These are phyloP conservation scores for Pelagia noctiluca DNA, from an alignment of 30 jellyfish, hydroid and myxozoan genomes.

Conservation along the genomic window DNA sequence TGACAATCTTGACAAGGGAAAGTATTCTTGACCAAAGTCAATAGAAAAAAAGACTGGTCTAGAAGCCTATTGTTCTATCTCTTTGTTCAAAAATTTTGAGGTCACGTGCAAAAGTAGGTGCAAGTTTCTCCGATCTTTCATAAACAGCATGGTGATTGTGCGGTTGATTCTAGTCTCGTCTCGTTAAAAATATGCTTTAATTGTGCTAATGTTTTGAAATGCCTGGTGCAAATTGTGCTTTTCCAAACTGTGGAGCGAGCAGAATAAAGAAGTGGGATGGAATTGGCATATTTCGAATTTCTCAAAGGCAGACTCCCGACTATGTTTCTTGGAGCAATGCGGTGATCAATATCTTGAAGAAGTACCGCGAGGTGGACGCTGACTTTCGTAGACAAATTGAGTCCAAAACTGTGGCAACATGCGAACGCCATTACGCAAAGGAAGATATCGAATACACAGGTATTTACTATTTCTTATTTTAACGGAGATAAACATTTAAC, in stretches of 20 bases:
- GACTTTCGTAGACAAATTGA: not conserved
- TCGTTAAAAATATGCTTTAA: too few relatives aligned
- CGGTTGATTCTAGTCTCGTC: not conserved
- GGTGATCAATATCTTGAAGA: not conserved
- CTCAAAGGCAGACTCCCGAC: conserved; percentile 9
- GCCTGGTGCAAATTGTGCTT: conserved; percentile 8
- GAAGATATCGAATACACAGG: not conserved
- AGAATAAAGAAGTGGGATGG: conserved; percentile 9
- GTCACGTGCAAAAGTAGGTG: too few relatives aligned
- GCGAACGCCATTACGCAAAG: conserved; percentile 13
- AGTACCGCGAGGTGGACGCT: conserved; percentile 1
- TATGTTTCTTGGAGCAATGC: conserved; percentile 5
- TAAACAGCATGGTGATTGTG: not conserved
- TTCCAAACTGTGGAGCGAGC: conserved; percentile 15
- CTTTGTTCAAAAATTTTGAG: too few relatives aligned
- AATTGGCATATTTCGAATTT: not conserved
- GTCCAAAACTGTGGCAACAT: not conserved
- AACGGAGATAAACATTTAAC: too few relatives aligned
- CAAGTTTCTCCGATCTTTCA: conserved; percentile 2
- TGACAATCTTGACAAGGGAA: too few relatives aligned
- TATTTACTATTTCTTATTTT: too few relatives aligned
- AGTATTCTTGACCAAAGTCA: too few relatives aligned
- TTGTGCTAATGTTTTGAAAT: not conserved
- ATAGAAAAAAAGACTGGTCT: too few relatives aligned
- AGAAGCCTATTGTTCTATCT: too few relatives aligned